Conservation (phyloP, 2,888 invertebrate genomes). For the Cepaea hortensis region DNA sequence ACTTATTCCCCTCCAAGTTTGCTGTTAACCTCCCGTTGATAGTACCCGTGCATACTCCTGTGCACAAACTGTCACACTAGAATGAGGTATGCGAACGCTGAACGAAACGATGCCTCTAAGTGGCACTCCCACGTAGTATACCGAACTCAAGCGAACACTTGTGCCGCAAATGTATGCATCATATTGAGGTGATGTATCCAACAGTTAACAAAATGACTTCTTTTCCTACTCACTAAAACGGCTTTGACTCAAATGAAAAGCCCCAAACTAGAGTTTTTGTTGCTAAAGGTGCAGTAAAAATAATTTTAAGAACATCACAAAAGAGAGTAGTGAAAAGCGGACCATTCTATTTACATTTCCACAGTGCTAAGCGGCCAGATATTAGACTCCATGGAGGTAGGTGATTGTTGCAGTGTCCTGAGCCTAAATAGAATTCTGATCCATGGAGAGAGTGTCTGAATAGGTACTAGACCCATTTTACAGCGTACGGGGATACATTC, state of each 20-base stretch:
- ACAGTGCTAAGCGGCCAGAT: not conserved
- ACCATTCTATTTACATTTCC: not conserved
- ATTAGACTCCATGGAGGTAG: constrained; percentile 9
- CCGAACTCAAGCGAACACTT: not conserved
- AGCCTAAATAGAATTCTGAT: constrained; percentile 14
- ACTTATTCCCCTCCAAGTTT: too few relatives aligned
- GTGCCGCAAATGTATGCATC: not conserved
- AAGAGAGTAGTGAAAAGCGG: constrained; percentile 9
- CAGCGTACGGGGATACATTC: not conserved
- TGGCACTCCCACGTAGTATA: too few relatives aligned
- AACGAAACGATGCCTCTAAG: too few relatives aligned
- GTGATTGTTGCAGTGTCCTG: not conserved
- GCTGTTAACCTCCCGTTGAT: too few relatives aligned
- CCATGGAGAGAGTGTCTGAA: constrained; percentile 10
- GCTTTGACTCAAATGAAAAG: not conserved
- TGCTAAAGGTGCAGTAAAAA: constrained; percentile 27
- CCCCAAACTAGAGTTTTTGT: not conserved
- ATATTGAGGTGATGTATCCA: not conserved
- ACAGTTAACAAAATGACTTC: not conserved
- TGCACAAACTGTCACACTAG: too few relatives aligned
- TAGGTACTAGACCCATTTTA: not conserved
- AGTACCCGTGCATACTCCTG: too few relatives aligned
- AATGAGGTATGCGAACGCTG: too few relatives aligned
- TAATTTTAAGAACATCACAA: constrained; percentile 27
- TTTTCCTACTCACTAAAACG: not conserved